Base-by-base conservation (phyloP, 2,888 invertebrate genomes). In the Lampropteryx suffumata region DNA sequence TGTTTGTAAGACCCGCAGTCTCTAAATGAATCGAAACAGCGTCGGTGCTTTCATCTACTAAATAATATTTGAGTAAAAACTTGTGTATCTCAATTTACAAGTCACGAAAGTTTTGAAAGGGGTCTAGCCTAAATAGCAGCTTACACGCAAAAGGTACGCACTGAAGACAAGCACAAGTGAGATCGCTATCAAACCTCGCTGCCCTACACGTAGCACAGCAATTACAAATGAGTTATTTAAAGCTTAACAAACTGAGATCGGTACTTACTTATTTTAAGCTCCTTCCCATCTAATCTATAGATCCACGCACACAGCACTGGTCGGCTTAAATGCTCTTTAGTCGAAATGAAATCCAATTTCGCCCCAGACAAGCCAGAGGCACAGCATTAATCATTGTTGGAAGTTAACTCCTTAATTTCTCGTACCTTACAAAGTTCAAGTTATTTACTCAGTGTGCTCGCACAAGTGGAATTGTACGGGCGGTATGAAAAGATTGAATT, bases 401-500 rank as follows among this genome's bases (percentile, higher is more conserved):
- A 50, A 62, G 55, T 59, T 50, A 40, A 60, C 60, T 63, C 55
- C 64, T 66, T 61, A 65, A 64, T 64, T 61, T 58, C 54, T 62
- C 55, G 57, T 61, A 66, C 62, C 61, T 65, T 64, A 54, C 63
- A 64, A 61, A 68, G 55, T 42, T 53, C 45, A 49, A 56, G 55
- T 66, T 73, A 73, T 75, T 69, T 71, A 62, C 69, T 61, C 53
- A 61, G 56, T 58, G 51, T 57, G 62, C 61, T 67, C 62, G 67
- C 67, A 67, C 61, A 64, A 65, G 64, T 68, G 64, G 70, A 76
- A 71, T 69, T 68, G 71, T 71, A 75, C 67, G 73, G 71, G 71
- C 70, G 79, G 77, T 76, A 83, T 83, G 79, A 76, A 77, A 77
- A 83, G 79, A 81, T 81, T 76, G 79, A 84, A 84, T 86, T 89